Base-by-base conservation (phyloP, 2,888 invertebrate species). In the Caenorhabditis sp. region DNA sequence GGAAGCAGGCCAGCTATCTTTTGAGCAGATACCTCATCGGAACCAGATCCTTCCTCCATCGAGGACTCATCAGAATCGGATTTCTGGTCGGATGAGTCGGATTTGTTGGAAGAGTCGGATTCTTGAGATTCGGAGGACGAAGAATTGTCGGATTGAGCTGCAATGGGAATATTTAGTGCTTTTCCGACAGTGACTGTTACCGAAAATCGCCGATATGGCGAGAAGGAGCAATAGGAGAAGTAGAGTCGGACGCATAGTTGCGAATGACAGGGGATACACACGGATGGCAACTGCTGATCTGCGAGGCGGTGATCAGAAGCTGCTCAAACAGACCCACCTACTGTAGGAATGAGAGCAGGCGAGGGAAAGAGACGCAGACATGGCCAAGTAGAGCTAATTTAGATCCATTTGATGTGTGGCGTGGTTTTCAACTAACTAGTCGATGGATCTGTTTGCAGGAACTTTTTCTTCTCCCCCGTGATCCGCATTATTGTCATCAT, bases 401-500 rank as follows among this genome's bases (percentile, higher is more conserved):
- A 58, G 8, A 37, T 55, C 64, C 62, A 56, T 58, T 64, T 55
- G 72, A 72, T 72, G 72, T 64, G 47, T 72, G 72, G 50, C 64
- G 40, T 47, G 18, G 47, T 47, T 47, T 47, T 47, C 47, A 47
- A 20, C 47, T 47, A 9, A n/a, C n/a, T n/a, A n/a, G n/a, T n/a
- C n/a, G n/a, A n/a, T n/a, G 40, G 32, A 37, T 28, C 11, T 72
- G 64, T 64, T 72, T 72, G 72, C 71, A 64, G 53, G 24, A 62
- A 61, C 62, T 71, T 61, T 71, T 44, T 37, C 18, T 28, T 3
- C n/a, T 18, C 18, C 11, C 40, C n/a, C n/a, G n/a, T n/a, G n/a
- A 13, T 11, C 40, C 13, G 6, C 40, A 13, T 40, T 40, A 11
- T 56, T 32, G 28, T 56, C 56, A 28, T 6, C 20, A 55, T 13